phyloP scores from a whole-genome alignment of 2,888 invertebrate genomes.

The Tetramorium bicarinatum region DNA sequence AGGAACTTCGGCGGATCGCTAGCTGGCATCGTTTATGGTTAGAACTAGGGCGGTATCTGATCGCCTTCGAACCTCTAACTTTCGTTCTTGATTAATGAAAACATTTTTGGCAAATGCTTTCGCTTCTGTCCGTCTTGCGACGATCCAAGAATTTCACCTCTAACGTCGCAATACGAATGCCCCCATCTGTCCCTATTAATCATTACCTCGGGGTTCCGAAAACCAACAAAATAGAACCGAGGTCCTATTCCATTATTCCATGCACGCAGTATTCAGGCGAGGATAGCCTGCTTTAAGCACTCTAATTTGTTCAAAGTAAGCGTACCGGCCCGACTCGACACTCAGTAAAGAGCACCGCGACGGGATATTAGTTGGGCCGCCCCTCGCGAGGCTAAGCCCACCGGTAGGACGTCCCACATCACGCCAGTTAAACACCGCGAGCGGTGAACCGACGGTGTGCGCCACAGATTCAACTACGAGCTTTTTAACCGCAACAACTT shows the following conservation, averaged over 20 bases:
- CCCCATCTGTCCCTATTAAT: slow-evolving; percentile 89
- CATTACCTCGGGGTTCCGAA: slow-evolving; percentile 88
- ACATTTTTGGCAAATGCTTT: slow-evolving; percentile 90
- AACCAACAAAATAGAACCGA: slow-evolving; percentile 90
- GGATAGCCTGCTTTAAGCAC: slow-evolving; percentile 88
- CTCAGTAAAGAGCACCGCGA: slow-evolving; percentile 85
- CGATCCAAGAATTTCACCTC: slow-evolving; percentile 90
- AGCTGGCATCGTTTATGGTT: slow-evolving; percentile 89
- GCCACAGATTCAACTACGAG: slow-evolving; percentile 87
- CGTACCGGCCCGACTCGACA: slow-evolving; percentile 78
- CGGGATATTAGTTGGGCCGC: slow-evolving; percentile 80
- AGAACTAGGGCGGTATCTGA: slow-evolving; percentile 90
- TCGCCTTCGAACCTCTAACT: slow-evolving; percentile 90
- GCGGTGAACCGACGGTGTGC: too few relatives aligned
- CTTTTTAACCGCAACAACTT: slow-evolving; percentile 91
- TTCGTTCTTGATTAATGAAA: slow-evolving; percentile 90
- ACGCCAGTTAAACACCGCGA: slow-evolving; percentile 70
- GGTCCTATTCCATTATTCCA: slow-evolving; percentile 90
- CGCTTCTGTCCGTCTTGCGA: too few relatives aligned
- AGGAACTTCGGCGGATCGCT: too few relatives aligned
- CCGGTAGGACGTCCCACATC: slow-evolving; percentile 79
- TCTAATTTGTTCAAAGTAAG: slow-evolving; percentile 91
- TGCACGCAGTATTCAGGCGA: slow-evolving; percentile 88
- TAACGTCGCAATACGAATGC: slow-evolving; percentile 88
- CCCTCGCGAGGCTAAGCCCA: slow-evolving; percentile 74